phyloP scores from a whole-genome alignment of 2,888 invertebrate genomes.

The Aphrophora alni region DNA sequence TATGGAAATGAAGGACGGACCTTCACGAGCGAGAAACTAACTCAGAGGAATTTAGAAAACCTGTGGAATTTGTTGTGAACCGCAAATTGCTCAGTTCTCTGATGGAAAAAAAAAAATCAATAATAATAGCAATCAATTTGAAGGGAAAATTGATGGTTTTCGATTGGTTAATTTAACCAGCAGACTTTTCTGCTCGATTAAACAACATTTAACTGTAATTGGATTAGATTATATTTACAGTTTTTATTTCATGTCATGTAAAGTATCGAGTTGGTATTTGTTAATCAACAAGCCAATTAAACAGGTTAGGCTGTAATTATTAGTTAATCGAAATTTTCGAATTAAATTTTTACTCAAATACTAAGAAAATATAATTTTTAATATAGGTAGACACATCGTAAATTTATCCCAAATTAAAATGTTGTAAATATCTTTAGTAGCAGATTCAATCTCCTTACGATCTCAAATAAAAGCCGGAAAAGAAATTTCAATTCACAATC shows the following conservation, averaged over 20 bases:
- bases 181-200: not conserved
- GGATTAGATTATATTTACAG: not conserved
- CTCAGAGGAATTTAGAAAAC: not conserved
- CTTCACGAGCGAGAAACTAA: not conserved
- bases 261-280: no score
- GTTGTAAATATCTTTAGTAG: no score
- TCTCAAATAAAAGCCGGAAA: no score
- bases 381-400: no score
- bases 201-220: not conserved
- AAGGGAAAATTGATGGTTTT: not conserved
- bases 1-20: not conserved
- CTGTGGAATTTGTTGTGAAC: not conserved
- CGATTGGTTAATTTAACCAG: not conserved
- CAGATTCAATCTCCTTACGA: no score
- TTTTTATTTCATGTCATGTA: not conserved
- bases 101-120: not conserved
- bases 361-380: no score
- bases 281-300: no score
- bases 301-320: no score
- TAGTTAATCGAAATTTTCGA: no score
- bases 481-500: no score
- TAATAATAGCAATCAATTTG: not conserved
- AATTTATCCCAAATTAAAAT: no score
- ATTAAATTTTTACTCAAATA: no score
- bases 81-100: not conserved